Evolutionary conservation across 2,888 invertebrate species (phyloP).

Genomic region (Tetramorium bicarinatum): DNA sequence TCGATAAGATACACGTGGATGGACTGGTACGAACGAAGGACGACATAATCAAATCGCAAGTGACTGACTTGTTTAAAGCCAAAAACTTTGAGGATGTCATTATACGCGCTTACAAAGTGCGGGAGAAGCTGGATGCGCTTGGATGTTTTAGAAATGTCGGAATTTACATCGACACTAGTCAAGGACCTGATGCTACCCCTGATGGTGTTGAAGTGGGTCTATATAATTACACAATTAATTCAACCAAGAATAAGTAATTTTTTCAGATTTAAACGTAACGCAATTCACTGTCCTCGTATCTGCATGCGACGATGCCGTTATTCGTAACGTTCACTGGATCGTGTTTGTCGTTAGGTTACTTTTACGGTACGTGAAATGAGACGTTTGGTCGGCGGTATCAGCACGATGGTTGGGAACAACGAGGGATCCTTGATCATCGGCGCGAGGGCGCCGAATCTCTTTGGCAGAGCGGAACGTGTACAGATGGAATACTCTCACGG

Average conservation of each 20-base stretch:
- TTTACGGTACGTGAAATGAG: conserved; percentile 95
- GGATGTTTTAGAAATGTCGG: conserved; percentile 96
- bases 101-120: conserved; percentile 90
- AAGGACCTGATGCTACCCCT: conserved; percentile 91
- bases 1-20: conserved; percentile 94
- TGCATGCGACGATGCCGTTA: neutral
- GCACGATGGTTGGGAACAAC: conserved; percentile 96
- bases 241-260: conserved; percentile 73
- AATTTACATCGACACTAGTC: conserved; percentile 95
- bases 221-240: conserved; percentile 75
- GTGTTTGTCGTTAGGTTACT: conserved; percentile 89
- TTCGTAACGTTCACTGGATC: conserved; percentile 8
- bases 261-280: conserved; percentile 65
- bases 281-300: conserved; percentile 42
- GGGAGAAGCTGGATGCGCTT: conserved; percentile 92
- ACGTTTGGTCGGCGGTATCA: conserved; percentile 94
- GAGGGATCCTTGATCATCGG: conserved; percentile 94
- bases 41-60: conserved; percentile 93
- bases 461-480: conserved; percentile 95
- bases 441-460: conserved; percentile 93
- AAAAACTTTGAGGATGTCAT: conserved; percentile 95
- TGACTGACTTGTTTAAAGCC: conserved; percentile 94
- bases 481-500: conserved; percentile 95
- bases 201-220: conserved; percentile 92
- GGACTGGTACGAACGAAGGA: conserved; percentile 95